Evolutionary conservation across 2,888 invertebrate species (phyloP).

Genomic region (Drosophila glabriapex): DNA sequence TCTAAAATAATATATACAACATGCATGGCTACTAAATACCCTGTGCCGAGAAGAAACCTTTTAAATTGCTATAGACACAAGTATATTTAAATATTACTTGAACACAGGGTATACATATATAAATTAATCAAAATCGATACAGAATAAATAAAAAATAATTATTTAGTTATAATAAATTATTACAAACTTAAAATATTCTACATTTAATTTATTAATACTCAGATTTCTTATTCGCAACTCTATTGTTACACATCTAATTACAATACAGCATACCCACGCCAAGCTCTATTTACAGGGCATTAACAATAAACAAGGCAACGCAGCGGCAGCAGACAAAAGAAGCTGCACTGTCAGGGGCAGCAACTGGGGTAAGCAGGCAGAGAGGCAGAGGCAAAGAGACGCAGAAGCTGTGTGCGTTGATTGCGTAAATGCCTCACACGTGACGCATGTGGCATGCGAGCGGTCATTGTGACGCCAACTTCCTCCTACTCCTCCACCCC

Average conservation of each 20-base stretch:
- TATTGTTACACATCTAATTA: neutral
- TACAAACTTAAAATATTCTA: too few species aligned
- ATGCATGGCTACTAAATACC: neutral
- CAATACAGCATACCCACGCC: neutral
- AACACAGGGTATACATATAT: too few species aligned
- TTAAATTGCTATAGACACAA: neutral
- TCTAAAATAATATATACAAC: neutral
- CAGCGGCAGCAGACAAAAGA: slow-evolving; percentile 12
- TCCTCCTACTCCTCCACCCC: neutral
- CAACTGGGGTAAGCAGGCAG: slow-evolving; percentile 5
- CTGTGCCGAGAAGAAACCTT: neutral
- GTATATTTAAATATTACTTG: too few species aligned
- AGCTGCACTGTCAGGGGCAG: slow-evolving; percentile 45
- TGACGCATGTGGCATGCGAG: slow-evolving; percentile 60
- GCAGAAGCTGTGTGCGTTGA: slow-evolving; percentile 36
- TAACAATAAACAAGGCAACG: slow-evolving; percentile 9
- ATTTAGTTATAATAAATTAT: too few species aligned
- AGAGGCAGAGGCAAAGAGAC: neutral
- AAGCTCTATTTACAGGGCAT: slow-evolving; percentile 24
- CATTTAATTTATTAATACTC: too few species aligned
- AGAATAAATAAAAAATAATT: too few species aligned
- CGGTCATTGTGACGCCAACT: slow-evolving; percentile 43
- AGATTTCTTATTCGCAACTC: too few species aligned
- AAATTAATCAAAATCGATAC: too few species aligned
- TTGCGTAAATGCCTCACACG: slow-evolving; percentile 70